Conservation (phyloP, 2,797 vertebrate genomes). For the Mormyrops boulengeri region DNA sequence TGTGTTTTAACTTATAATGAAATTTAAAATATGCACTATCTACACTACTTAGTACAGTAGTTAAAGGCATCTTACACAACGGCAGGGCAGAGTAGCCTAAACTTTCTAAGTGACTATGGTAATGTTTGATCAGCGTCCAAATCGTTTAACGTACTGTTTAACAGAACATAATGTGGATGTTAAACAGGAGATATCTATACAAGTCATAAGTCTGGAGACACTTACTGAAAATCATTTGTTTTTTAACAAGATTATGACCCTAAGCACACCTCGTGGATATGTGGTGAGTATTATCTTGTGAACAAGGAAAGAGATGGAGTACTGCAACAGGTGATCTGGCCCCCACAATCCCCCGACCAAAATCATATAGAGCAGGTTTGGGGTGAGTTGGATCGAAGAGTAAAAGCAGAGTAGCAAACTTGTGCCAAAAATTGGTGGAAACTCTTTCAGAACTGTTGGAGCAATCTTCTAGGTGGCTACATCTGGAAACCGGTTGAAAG, state of each 20-base stretch:
- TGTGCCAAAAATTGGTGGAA: background rate
- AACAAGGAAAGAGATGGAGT: background rate
- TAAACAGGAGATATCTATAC: background rate
- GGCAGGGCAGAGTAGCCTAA: no score
- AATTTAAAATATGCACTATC: no score
- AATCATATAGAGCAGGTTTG: background rate
- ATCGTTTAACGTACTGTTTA: no score
- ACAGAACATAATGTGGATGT: no score
- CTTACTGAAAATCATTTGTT: background rate
- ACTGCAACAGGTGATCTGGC: background rate
- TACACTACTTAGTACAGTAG: no score
- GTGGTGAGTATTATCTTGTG: background rate
- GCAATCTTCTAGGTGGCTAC: background rate
- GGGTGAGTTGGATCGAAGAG: background rate
- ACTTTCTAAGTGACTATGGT: no score
- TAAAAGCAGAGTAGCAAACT: background rate
- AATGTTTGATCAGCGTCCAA: no score
- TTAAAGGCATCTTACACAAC: no score
- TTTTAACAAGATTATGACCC: background rate
- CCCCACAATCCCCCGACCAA: background rate
- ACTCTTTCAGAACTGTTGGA: background rate
- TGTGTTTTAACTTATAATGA: no score
- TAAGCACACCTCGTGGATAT: background rate
- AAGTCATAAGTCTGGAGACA: background rate
- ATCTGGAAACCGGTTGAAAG: background rate